Evolutionary conservation across 2,797 vertebrate genomes (phyloP).

Genomic region (Paedocypris micromegethes): DNA sequence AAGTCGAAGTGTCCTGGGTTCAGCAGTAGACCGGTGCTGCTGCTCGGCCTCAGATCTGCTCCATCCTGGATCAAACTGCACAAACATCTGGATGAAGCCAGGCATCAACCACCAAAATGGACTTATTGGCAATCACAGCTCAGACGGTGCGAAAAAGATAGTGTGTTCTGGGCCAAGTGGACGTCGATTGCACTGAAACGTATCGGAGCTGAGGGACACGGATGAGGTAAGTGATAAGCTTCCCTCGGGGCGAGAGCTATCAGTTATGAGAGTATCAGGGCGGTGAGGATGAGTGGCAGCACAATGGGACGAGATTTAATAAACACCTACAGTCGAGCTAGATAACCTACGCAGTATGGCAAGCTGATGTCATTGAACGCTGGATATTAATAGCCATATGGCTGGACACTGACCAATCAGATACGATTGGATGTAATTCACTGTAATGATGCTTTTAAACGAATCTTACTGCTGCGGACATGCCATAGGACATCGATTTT

Average conservation of each 20-base stretch:
- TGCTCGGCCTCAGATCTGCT: conserved; percentile 65
- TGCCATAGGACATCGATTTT: no score
- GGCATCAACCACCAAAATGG: conserved; percentile 12
- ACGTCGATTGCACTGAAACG: conserved; percentile 23
- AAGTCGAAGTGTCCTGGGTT: conserved; percentile 88
- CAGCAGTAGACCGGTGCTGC: conserved; percentile 69
- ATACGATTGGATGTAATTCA: no score
- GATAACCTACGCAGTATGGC: no score
- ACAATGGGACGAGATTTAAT: background rate
- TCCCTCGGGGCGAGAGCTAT: conserved; percentile 16
- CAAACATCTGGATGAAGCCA: background rate
- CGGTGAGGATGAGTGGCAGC: background rate
- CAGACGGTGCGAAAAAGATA: conserved; percentile 29
- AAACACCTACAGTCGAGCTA: background rate
- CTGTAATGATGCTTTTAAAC: no score
- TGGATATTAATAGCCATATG: no score
- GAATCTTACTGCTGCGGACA: no score
- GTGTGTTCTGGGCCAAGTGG: conserved; percentile 1
- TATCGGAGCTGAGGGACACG: conserved; percentile 22
- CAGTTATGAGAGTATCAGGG: conserved; percentile 9
- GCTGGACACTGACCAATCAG: no score
- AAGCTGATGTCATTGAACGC: no score
- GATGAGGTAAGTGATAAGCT: conserved; percentile 22
- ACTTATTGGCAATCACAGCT: conserved; percentile 19
- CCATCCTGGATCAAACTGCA: conserved; percentile 80